Evolutionary conservation across 2,113 vertebrate genomes (phyloP), one percentile per base, ranked within the genome.

Genomic region (Anoura caudifer): DNA sequence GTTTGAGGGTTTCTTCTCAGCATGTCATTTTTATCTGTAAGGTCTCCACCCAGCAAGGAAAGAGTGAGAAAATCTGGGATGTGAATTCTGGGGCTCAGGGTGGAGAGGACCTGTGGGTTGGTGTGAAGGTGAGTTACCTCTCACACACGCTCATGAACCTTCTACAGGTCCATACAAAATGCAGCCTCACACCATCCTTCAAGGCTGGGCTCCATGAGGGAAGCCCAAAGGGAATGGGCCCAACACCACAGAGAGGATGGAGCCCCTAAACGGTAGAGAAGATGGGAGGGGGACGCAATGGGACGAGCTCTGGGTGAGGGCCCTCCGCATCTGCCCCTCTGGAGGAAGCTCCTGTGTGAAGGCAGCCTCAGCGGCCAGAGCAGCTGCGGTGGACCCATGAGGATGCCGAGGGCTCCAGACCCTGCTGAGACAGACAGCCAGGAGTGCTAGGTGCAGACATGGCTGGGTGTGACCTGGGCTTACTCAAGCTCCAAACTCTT

Each of bases 101-200:
- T 5, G 8, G 9, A 33, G 33, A 15, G 65, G 76, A 50, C 52
- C 63, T 1, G 11, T 7, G 41, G 52, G 28, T 31, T 38, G 50
- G 73, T 89, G 91, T 84, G 95, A 98, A 50, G 50, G 65, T 91
- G 97, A 96, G 22, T 97, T 95, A 97, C 36, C 38, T 8, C 63
- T 95, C 79, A 94, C 89, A 76, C 82, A 76, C 80, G 83, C 80
- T 67, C 56, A 70, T 4, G 45, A 90, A 17, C 24, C 70, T 65
- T 92, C 86, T 12, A 14, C 75, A 38, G 8, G 33, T 75, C 38
- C 38, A 0, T 22, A 75, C 73, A 79, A 50, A 90, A 76, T 1
- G 41, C 24, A 69, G 41, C 52, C 28, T 96, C 75, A 14, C 28
- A 6, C 36, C 31, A 10, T 11, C 45, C 59, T 83, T 54, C 19